Base-by-base conservation (phyloP, 1,140 invertebrate genomes). In the Caenorhabditis inopinata region DNA sequence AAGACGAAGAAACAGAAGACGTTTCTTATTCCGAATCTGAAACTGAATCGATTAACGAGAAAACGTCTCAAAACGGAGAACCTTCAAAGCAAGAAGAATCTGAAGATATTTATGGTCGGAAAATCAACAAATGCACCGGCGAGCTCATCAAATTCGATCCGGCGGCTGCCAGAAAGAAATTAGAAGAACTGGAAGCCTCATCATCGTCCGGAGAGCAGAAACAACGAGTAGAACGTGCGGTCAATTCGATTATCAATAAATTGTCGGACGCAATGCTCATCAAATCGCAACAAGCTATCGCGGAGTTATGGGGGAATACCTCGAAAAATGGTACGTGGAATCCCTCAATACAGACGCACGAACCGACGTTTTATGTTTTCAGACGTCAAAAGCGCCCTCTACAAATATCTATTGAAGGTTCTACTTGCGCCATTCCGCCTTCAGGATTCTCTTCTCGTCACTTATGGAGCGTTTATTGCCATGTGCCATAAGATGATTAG, bases 361-460 rank as follows among this genome's bases (percentile, higher is more conserved):
- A n/a, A n/a, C n/a, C n/a, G n/a, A n/a, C n/a, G n/a, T n/a, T n/a
- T n/a, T n/a, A n/a, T n/a, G 9, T 38, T 58, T 84, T 68, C 78
- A 84, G 83, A 85, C 27, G 84, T 85, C 29, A 85, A 85, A 73
- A 62, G 78, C 16, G 45, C 82, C 12, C 46, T 85, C 12, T 74
- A 77, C 46, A 79, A 84, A 45, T 58, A 51, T 6, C 53, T 85
- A 1, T 53, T 42, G 6, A 85, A 84, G 42, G 48, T 79, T 16
- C 74, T 84, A 11, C 29, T 38, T 5, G 51, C 76, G 18, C 51
- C 62, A 11, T 85, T 84, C 47, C 38, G 82, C 1, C 53, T 85
- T 48, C 76, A 84, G 14, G 84, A 85, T 25, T 18, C 76, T 21
- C 38, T 85, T 11, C 16, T 85, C 9, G 25, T 81, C 18, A 82